phyloP scores from a whole-genome alignment of 2,888 invertebrate species.

The Noctua janthe region DNA sequence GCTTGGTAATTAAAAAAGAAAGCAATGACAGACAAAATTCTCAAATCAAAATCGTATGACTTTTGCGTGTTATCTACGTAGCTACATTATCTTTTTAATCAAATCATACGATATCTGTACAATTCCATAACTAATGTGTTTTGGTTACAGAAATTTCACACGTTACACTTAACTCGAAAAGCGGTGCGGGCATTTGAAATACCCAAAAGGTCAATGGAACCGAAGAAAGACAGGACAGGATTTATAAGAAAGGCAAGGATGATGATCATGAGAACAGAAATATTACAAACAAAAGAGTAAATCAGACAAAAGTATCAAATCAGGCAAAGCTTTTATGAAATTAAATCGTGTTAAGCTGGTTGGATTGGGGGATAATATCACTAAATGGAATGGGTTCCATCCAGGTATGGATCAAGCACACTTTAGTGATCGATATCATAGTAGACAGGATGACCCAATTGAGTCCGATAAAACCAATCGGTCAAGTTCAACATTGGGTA shows the following conservation, averaged over 20 bases:
- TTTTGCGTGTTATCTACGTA: constrained; percentile 13
- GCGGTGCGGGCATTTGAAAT: neutral
- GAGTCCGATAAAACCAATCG: neutral
- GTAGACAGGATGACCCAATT: neutral
- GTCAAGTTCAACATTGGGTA: neutral
- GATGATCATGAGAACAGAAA: neutral
- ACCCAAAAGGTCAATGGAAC: neutral
- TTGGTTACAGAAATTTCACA: neutral
- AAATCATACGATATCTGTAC: constrained; percentile 12
- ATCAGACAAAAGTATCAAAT: neutral
- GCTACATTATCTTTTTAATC: constrained; percentile 26
- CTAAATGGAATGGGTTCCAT: neutral
- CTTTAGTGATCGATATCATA: neutral
- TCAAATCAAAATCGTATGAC: constrained; percentile 41
- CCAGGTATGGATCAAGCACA: neutral
- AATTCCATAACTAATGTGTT: neutral
- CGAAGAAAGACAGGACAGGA: neutral
- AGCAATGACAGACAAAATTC: neutral
- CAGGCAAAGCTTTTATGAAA: too few relatives aligned
- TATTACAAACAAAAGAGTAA: neutral
- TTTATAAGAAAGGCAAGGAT: neutral
- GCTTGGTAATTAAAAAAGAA: neutral
- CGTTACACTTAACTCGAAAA: neutral
- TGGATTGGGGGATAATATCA: neutral
- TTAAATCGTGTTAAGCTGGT: neutral